phyloP scores from a whole-genome alignment of 2,113 vertebrate species.

The Bostrychus sinensis region DNA sequence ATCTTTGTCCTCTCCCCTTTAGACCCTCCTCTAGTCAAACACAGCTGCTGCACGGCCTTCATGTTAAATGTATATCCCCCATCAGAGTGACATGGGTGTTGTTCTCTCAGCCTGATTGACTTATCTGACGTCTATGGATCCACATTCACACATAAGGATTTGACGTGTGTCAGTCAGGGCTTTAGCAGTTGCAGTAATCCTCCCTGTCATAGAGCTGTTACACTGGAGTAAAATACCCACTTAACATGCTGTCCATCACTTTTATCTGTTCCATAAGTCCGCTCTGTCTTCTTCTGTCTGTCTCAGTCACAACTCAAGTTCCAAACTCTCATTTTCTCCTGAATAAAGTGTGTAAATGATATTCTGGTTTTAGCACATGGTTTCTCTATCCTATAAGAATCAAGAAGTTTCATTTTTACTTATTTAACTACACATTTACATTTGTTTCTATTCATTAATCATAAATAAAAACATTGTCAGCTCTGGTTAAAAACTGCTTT shows the following conservation, averaged over 20 bases:
- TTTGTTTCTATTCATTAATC: too few species aligned
- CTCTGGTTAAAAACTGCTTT: too few species aligned
- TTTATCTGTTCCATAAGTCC: conserved; percentile 55
- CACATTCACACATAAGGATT: conserved; percentile 45
- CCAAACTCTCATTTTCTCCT: conserved; percentile 43
- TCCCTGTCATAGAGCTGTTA: conserved; percentile 53
- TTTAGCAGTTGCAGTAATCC: conserved; percentile 68
- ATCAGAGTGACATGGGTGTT: conserved; percentile 47
- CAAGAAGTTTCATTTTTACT: too few species aligned
- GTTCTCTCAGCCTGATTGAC: conserved; percentile 63
- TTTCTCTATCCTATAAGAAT: neutral
- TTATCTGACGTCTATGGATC: conserved; percentile 62
- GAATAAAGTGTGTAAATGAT: neutral
- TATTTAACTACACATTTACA: too few species aligned
- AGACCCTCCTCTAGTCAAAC: neutral
- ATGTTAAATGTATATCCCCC: conserved; percentile 57
- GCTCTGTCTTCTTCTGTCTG: conserved; percentile 43
- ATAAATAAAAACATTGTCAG: too few species aligned
- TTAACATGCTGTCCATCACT: conserved; percentile 70
- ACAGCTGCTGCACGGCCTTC: conserved; percentile 21
- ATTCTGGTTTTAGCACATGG: neutral
- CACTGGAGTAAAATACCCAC: conserved; percentile 66
- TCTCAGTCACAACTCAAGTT: conserved; percentile 46
- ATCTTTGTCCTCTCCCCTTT: neutral
- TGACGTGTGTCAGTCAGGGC: conserved; percentile 67